Evolutionary conservation across 2,888 invertebrate genomes (phyloP).

Genomic region (Cataglyphis rosenhaueri): DNA sequence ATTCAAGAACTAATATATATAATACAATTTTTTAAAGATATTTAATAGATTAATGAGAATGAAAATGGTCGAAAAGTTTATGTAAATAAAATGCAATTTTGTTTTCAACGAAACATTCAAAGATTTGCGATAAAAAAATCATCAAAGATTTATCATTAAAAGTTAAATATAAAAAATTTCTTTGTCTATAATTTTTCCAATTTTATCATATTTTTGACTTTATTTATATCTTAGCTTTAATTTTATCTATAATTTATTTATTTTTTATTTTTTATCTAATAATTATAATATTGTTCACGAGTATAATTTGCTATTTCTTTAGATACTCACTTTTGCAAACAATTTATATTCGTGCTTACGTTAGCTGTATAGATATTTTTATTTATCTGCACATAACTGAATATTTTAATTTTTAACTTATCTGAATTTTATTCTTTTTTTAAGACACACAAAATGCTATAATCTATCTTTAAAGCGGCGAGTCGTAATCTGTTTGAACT

Average conservation of each 20-base stretch:
- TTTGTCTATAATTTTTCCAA: neutral
- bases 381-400: neutral
- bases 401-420: neutral
- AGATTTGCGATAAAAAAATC: neutral
- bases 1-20: neutral
- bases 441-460: neutral
- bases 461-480: neutral
- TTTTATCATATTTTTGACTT: neutral
- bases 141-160: neutral
- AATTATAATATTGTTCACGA: neutral
- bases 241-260: neutral
- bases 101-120: neutral
- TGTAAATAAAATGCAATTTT: neutral
- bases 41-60: constrained; percentile 9
- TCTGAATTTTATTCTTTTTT: neutral
- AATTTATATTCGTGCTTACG: neutral
- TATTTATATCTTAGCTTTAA: neutral
- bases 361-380: neutral
- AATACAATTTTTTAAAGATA: neutral
- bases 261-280: neutral
- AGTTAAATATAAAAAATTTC: neutral
- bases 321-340: neutral
- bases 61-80: neutral
- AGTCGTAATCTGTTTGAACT: neutral
- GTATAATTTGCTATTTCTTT: neutral